Evolutionary conservation across 1,140 invertebrate species (phyloP).

Genomic region (Spodoptera litura): DNA sequence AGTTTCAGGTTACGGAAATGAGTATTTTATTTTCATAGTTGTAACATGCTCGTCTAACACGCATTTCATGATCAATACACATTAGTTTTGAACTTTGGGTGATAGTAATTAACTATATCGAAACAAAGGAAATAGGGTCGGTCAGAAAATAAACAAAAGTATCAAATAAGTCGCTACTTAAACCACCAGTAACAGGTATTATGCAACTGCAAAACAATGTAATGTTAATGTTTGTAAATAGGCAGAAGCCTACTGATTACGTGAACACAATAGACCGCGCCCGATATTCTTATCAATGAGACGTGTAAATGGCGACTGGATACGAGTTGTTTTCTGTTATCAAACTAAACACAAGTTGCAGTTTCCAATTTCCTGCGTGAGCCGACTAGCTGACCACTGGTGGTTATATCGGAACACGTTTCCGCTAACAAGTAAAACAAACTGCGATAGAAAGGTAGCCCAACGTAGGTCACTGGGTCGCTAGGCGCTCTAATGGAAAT

Average conservation of each 20-base stretch:
- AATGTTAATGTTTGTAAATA: no score
- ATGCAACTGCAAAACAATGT: no score
- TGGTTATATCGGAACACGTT: conserved; percentile 45
- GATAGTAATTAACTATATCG: neutral
- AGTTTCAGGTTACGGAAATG: conserved; percentile 41
- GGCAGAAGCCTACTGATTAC: neutral
- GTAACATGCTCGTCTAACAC: conserved; percentile 6
- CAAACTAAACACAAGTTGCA: conserved; percentile 27
- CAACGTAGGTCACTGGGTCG: conserved; percentile 51
- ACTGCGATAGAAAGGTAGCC: conserved; percentile 49
- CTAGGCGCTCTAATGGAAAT: conserved; percentile 35
- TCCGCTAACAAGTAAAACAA: conserved; percentile 52
- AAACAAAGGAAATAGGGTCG: neutral
- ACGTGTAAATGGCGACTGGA: conserved; percentile 6
- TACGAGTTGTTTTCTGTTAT: conserved; percentile 35
- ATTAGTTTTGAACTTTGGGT: neutral
- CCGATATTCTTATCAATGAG: conserved; percentile 6
- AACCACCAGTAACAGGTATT: no score
- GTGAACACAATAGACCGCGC: neutral
- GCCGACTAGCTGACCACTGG: conserved; percentile 31
- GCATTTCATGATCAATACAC: conserved; percentile 3
- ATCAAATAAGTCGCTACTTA: no score
- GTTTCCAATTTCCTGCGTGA: conserved; percentile 50
- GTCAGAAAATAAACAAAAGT: no score
- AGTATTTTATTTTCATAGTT: conserved; percentile 23